Percentiles rank a stretch among this genome's conserved stretches.
Conservation (phyloP, 2,888 invertebrate genomes). For the Andrena hattorfiana region DNA sequence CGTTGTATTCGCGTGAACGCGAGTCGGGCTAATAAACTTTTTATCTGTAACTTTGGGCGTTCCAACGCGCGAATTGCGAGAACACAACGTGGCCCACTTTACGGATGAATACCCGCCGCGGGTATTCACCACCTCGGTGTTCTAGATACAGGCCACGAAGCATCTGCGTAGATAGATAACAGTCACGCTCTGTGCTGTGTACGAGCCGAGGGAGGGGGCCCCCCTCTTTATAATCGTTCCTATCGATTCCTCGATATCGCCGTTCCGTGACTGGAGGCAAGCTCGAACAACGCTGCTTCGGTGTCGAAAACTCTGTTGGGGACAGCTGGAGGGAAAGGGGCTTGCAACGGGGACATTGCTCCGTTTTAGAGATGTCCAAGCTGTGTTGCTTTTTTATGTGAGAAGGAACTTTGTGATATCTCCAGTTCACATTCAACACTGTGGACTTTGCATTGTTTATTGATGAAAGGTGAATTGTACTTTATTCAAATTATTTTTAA, state of each 20-base stretch:
- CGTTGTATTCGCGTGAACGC: background rate
- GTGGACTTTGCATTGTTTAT: too few relatives aligned
- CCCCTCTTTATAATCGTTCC: slow-evolving; percentile 29
- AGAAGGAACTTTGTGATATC: too few relatives aligned
- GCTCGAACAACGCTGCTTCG: slow-evolving; percentile 8
- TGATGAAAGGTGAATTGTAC: too few relatives aligned
- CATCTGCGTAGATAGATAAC: slow-evolving; percentile 11
- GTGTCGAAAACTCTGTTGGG: background rate
- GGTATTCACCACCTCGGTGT: slow-evolving; percentile 13
- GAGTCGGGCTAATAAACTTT: slow-evolving; percentile 53
- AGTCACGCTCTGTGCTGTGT: background rate
- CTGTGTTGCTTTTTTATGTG: too few relatives aligned
- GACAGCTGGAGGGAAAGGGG: too few relatives aligned
- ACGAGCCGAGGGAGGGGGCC: slow-evolving; percentile 6
- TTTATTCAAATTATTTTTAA: too few relatives aligned
- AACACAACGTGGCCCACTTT: slow-evolving; percentile 57
- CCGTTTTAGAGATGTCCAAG: too few relatives aligned
- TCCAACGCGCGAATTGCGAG: slow-evolving; percentile 55
- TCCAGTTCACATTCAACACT: too few relatives aligned
- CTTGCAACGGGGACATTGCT: too few relatives aligned
- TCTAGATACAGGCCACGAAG: slow-evolving; percentile 26
- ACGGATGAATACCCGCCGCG: slow-evolving; percentile 41
- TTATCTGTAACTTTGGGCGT: slow-evolving; percentile 59
- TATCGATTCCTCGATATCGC: slow-evolving; percentile 27
- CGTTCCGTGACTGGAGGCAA: background rate